Conservation (phyloP, 2,888 invertebrate genomes). For the Eurois occulta region DNA sequence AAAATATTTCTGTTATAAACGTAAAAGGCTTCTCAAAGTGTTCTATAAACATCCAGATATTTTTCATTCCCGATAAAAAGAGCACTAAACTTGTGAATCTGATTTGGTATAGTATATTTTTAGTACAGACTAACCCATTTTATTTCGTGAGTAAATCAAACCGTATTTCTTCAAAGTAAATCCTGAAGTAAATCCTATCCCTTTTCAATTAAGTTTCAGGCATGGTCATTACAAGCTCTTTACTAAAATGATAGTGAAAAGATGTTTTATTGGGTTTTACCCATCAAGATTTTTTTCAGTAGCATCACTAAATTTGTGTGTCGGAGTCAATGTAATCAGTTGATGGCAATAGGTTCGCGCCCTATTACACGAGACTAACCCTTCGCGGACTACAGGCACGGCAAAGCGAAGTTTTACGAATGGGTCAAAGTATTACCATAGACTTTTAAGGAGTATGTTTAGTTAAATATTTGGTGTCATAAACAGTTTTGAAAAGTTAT, state of each 20-base stretch:
- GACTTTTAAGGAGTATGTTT: too few species aligned
- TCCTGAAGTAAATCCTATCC: slow-evolving; percentile 3
- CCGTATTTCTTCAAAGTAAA: slow-evolving; percentile 1
- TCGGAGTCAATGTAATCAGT: neutral
- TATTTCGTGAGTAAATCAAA: slow-evolving; percentile 32
- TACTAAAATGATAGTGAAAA: neutral
- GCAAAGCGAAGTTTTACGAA: neutral
- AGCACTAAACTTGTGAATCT: slow-evolving; percentile 13
- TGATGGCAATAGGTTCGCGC: neutral
- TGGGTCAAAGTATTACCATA: neutral
- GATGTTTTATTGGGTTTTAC: neutral
- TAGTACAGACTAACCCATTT: slow-evolving; percentile 26
- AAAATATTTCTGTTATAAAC: slow-evolving; percentile 9
- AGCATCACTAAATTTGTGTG: neutral
- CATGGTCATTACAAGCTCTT: neutral
- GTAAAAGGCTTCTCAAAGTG: slow-evolving; percentile 8
- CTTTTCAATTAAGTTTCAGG: slow-evolving; percentile 4
- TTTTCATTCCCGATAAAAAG: slow-evolving; percentile 35
- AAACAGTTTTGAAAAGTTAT: neutral
- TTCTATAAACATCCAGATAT: slow-evolving; percentile 21
- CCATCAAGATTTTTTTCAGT: neutral
- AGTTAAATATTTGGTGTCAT: neutral
- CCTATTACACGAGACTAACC: neutral
- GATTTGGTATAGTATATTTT: slow-evolving; percentile 16
- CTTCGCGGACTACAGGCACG: neutral